Conservation (phyloP, 2,113 vertebrate species). For the Mohoua ochrocephala region DNA sequence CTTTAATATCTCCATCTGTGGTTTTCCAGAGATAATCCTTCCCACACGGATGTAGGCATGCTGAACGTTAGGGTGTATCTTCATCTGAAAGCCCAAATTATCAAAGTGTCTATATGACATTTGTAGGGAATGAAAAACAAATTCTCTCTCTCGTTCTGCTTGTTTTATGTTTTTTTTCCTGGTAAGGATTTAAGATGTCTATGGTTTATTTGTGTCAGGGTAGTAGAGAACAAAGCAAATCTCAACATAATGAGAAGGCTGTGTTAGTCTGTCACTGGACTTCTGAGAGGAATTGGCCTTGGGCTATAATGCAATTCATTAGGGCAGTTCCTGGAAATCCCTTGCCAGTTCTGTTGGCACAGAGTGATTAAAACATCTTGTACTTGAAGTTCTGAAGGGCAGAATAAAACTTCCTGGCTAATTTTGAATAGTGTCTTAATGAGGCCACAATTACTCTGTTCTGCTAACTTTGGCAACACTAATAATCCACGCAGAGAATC, state of each 20-base stretch:
- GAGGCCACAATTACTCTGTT: background rate
- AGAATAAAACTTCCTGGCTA: background rate
- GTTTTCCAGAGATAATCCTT: constrained; percentile 25
- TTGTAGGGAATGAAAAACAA: background rate
- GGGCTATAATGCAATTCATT: background rate
- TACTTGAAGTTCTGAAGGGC: background rate
- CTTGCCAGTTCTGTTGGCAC: background rate
- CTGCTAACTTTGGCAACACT: background rate
- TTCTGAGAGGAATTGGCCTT: background rate
- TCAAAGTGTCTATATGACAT: background rate
- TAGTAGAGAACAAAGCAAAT: background rate
- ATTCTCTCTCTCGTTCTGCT: background rate
- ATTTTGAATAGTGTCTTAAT: background rate
- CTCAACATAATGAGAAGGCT: background rate
- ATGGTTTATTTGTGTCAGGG: background rate
- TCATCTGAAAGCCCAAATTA: background rate
- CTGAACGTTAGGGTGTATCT: background rate
- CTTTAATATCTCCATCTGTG: constrained; percentile 35
- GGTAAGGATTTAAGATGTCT: background rate
- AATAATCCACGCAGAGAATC: background rate
- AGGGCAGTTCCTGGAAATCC: background rate
- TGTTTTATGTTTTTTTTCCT: background rate
- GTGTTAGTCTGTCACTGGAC: background rate
- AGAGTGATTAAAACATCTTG: background rate
- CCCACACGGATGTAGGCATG: background rate